Evolutionary conservation across 1,140 invertebrate species (phyloP), one percentile per base, ranked within the genome.

Genomic region (Chlorops oryzae): DNA sequence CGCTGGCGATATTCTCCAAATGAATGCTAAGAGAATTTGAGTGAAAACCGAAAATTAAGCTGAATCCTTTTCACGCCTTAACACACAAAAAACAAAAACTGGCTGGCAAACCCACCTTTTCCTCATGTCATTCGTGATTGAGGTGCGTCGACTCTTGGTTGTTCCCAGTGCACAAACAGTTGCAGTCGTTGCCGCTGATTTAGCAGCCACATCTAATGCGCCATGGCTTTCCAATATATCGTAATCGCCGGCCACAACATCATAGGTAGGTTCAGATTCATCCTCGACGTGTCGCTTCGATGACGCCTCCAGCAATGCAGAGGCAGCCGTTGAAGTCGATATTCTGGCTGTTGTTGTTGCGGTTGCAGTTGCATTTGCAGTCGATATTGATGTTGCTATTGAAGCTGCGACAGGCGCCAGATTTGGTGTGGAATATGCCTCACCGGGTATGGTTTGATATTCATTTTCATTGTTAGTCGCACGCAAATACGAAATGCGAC

Each of bases 401-500:
- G n/a, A 78, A 70, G 59, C 85, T 82, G 57, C 80, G 81, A 56
- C 84, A 82, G 50, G 63, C 82, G 78, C 66, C 83, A 77, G 44
- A 44, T 35, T 43, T 17, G n/a, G n/a, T n/a, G n/a, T n/a, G 15
- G 25, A 3, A 4, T 15, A 10, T 44, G 22, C 18, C 5, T 6
- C 35, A 13, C n/a, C 13, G 13, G 23, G 21, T n/a, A n/a, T n/a
- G n/a, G n/a, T n/a, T 23, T 84, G 75, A 58, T 59, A 70, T 17
- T 70, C 65, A 18, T 57, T 47, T 53, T 71, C 69, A 25, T 70
- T 69, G 42, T 69, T 81, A 20, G 91, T 94, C 7, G 92, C 92
- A 75, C 90, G 90, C 52, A 95, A 74, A 73, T 96, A 96, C 2
- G 91, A 95, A 38, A 92, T 89, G 55, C 92, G 77, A 60, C 92